Percentiles rank a stretch among this genome's conserved stretches.
Evolutionary conservation across 2,113 vertebrate species (phyloP).

Genomic region (Corythornis cristatus): DNA sequence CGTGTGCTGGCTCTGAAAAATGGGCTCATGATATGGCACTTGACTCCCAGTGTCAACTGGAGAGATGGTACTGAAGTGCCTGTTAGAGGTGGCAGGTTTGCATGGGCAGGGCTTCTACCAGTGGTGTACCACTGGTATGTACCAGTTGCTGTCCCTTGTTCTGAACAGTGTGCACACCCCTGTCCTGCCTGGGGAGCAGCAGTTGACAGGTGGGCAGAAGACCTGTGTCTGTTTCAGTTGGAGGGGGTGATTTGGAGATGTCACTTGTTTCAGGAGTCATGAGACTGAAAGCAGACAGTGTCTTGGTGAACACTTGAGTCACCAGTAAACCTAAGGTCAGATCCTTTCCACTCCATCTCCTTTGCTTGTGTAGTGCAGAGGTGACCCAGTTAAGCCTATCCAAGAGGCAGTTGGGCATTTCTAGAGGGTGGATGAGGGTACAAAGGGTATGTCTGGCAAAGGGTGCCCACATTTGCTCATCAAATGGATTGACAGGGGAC

Average conservation of each 20-base stretch:
- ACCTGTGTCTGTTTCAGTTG: not conserved
- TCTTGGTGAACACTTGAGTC: accelerated
- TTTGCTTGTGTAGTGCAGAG: too few relatives aligned
- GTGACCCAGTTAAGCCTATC: not conserved
- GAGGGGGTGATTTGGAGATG: not conserved
- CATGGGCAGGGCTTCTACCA: not conserved
- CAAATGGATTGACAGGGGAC: not conserved
- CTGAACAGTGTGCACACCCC: not conserved
- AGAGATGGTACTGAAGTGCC: not conserved
- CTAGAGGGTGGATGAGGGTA: not conserved
- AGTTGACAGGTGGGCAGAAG: not conserved
- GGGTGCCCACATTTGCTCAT: accelerated
- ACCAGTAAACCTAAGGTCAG: too few relatives aligned
- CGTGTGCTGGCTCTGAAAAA: not conserved
- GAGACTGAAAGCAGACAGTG: not conserved
- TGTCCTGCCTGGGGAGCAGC: not conserved
- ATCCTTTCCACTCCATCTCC: not conserved
- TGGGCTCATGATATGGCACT: not conserved
- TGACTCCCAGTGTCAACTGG: not conserved
- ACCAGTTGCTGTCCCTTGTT: not conserved
- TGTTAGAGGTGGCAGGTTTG: not conserved
- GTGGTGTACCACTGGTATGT: accelerated
- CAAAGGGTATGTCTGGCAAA: not conserved
- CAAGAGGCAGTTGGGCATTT: not conserved
- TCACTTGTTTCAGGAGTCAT: not conserved